Base-by-base conservation (phyloP, 92 coral and sea anemone genomes). In the Palythoa grandis region DNA sequence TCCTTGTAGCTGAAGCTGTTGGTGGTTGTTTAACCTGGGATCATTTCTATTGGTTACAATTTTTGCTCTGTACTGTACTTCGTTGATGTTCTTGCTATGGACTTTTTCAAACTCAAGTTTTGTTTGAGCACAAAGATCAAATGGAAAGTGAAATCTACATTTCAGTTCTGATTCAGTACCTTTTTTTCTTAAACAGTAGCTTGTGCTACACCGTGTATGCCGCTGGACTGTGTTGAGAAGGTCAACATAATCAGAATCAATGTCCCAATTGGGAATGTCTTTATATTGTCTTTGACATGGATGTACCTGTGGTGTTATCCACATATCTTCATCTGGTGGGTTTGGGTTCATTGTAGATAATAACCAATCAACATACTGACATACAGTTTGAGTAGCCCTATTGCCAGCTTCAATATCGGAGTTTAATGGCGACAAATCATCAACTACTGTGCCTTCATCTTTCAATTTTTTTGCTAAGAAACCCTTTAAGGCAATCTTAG, bases 31-130 rank as follows among this genome's bases (percentile, higher is more conserved):
- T 29, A 29, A 29, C 1, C 35, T 29, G 35, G 70, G 3, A 63
- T n/a, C n/a, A n/a, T n/a, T n/a, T n/a, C n/a, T n/a, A 9, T 20
- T 0, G 14, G 86, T 66, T 14, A 82, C 63, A 82, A 82, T 66
- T 22, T 82, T 82, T 29, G 86, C 86, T 66, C 86, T 82, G 58
- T 82, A 82, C 23, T 82, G 86, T 29, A 66, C 65, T 70, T 82
- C 79, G 4, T 80, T 69, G 66, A 52, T 52, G 57, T 20, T 35
- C 71, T 82, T 82, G 82, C 80, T 23, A 54, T 83, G 60, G 69
- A 67, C 37, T n/a, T 68, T 43, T 43, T 43, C 50, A 43, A 43
- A 43, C 7, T 43, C 50, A 43, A 43, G 50, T 43, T 43, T 43
- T 61, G 61, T 82, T 54, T 54, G 68, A 61, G 35, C 43, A 1